Percentiles rank a stretch among this genome's conserved stretches.
Conservation (phyloP, 2,113 vertebrate genomes). For the Nibea albiflora region DNA sequence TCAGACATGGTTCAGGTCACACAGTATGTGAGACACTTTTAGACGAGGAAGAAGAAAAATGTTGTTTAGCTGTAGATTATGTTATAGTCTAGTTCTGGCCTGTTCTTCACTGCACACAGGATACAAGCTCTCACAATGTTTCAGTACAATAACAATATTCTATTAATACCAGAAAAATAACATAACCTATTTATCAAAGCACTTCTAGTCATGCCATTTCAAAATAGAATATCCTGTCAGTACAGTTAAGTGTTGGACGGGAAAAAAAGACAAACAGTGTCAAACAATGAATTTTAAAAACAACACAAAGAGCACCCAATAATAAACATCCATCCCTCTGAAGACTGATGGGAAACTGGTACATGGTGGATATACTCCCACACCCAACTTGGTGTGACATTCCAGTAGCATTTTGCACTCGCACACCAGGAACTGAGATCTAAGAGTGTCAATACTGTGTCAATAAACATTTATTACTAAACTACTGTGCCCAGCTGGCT, state of each 20-base stretch:
- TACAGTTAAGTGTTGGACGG: conserved; percentile 50
- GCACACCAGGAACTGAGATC: conserved; percentile 70
- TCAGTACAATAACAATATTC: conserved; percentile 66
- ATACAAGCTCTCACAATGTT: conserved; percentile 40
- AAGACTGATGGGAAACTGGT: conserved; percentile 72
- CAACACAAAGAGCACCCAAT: conserved; percentile 44
- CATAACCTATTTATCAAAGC: conserved; percentile 68
- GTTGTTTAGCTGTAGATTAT: conserved; percentile 18
- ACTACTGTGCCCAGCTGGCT: conserved; percentile 50
- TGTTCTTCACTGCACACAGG: conserved; percentile 21
- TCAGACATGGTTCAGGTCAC: not conserved
- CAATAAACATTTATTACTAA: conserved; percentile 65
- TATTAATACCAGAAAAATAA: conserved; percentile 70
- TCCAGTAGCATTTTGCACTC: conserved; percentile 59
- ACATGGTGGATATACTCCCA: conserved; percentile 53
- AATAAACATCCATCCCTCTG: conserved; percentile 71
- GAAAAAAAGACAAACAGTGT: conserved; percentile 61
- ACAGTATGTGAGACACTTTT: not conserved
- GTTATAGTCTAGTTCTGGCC: conserved; percentile 33
- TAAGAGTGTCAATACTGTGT: conserved; percentile 46
- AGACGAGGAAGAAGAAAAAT: not conserved
- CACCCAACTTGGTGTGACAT: conserved; percentile 59
- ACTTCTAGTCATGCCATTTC: conserved; percentile 35
- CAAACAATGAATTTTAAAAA: conserved; percentile 76
- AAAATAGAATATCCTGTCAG: conserved; percentile 72